Conservation (phyloP, 1,140 invertebrate genomes). For the Vanessa atalanta region DNA sequence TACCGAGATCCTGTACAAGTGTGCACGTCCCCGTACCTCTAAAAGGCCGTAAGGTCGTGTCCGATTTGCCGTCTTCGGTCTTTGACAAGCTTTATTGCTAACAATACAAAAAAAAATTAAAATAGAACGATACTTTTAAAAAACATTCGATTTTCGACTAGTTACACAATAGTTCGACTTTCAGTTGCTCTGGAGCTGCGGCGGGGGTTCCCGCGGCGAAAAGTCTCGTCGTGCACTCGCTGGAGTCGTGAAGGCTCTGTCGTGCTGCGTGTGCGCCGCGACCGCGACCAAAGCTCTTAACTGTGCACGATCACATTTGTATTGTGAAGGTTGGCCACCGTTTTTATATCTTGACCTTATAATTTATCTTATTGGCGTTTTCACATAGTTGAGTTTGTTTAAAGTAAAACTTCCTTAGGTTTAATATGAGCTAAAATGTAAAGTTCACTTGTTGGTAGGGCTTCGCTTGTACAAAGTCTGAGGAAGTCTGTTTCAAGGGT, state of each 20-base stretch:
- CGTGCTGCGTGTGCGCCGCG: constrained; percentile 67
- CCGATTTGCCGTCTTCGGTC: too few species aligned
- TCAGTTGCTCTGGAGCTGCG: constrained; percentile 69
- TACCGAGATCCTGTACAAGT: too few species aligned
- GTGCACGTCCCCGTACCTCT: too few species aligned
- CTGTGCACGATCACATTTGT: constrained; percentile 66
- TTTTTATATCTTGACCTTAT: not conserved
- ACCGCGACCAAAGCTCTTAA: constrained; percentile 60
- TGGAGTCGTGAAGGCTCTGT: constrained; percentile 58
- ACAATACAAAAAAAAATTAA: too few species aligned
- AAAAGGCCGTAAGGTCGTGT: too few species aligned
- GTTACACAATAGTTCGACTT: not conserved
- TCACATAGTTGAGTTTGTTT: not conserved
- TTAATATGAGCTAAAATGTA: too few species aligned
- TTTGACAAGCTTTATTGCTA: too few species aligned
- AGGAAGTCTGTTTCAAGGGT: too few species aligned
- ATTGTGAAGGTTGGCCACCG: constrained; percentile 57
- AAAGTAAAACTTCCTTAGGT: not conserved
- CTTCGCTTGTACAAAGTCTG: too few species aligned
- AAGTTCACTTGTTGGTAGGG: too few species aligned
- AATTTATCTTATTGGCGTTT: not conserved
- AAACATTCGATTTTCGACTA: too few species aligned
- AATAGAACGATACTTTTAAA: too few species aligned
- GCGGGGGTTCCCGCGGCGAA: constrained; percentile 64
- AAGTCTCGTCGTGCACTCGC: constrained; percentile 59